phyloP scores from a whole-genome alignment of 2,888 invertebrate species.

The Oscheius onirici region DNA sequence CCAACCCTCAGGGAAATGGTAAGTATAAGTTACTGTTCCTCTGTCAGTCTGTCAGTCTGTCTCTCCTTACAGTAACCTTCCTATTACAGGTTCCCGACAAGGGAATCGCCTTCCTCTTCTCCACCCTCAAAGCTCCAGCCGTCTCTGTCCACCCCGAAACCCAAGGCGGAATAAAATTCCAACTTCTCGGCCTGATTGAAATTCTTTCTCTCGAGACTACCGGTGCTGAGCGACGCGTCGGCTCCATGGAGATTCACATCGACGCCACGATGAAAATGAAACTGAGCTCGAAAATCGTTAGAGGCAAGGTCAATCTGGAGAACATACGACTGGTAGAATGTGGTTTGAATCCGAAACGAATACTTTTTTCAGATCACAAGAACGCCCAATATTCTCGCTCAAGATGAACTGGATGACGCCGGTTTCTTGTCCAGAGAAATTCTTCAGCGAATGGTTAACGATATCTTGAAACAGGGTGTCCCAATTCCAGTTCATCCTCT shows the following conservation, averaged over 20 bases:
- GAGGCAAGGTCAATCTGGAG: conserved; percentile 66
- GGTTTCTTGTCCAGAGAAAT: conserved; percentile 68
- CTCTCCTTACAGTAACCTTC: no score
- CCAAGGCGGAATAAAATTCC: conserved; percentile 63
- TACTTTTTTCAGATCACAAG: conserved; percentile 56
- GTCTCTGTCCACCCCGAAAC: conserved; percentile 50
- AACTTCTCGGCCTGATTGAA: conserved; percentile 54
- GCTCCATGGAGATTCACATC: conserved; percentile 58
- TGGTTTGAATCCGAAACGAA: neutral
- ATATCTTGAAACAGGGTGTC: conserved; percentile 68
- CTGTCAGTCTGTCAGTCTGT: neutral
- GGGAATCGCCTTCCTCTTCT: conserved; percentile 57
- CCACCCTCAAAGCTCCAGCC: conserved; percentile 51
- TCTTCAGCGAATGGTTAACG: conserved; percentile 63
- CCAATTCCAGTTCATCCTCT: conserved; percentile 70
- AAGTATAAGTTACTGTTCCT: no score
- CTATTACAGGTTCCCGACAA: conserved; percentile 61
- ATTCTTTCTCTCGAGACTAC: conserved; percentile 39
- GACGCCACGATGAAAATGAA: conserved; percentile 67
- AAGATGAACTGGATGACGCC: conserved; percentile 69
- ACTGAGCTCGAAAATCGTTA: conserved; percentile 62
- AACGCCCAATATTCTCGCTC: conserved; percentile 64
- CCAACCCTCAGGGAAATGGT: conserved; percentile 62
- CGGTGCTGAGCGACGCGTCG: conserved; percentile 51
- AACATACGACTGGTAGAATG: conserved; percentile 58